Evolutionary conservation across 2,797 vertebrate genomes (phyloP), one percentile per base, ranked within the genome.

Genomic region (Naso thynnoides): DNA sequence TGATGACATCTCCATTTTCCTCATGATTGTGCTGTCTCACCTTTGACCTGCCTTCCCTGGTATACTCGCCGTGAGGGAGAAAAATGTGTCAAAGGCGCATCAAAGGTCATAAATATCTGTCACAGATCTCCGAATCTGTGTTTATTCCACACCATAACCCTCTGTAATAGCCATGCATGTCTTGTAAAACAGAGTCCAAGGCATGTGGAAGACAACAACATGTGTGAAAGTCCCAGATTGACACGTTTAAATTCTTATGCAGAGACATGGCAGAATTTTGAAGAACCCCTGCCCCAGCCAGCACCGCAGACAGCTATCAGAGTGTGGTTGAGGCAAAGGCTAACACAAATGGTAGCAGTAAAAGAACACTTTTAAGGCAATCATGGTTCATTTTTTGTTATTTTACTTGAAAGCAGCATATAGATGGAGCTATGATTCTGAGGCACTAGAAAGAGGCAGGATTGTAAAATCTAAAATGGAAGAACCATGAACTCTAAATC

Each of bases 41-140:
- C 81, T 83, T 80, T 88, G 81, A 87, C 85, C 85, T 18, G 4
- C 65, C 36, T 73, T 41, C 39, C 41, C 29, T 16, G 55, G 53
- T 49, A 36, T 52, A 53, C 61, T 49, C 2, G 48, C 52, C 70
- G 49, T 24, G 26, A 44, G 53, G 64, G 70, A 67, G n/a, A 23
- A 33, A 27, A 49, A 18, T 18, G 49, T 39, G 48, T 70, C 39
- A 23, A 29, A 41, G 44, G 8, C 71, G 39, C 68, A 74, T 69
- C 56, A 39, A 53, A 78, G 39, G 70, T 85, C 68, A 75, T 24
- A 31, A 31, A 55, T 38, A 44, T 55, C 55, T 59, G 64, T 81
- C 57, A 67, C 64, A 53, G 56, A 74, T 54, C 62, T 78, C 48
- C 49, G 68, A 56, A n/a, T 70, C 61, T 63, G 44, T 5, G 5